Percentiles rank a stretch among this genome's conserved stretches.
Evolutionary conservation across 2,113 vertebrate species (phyloP).

Genomic region (Ptyas mucosa): DNA sequence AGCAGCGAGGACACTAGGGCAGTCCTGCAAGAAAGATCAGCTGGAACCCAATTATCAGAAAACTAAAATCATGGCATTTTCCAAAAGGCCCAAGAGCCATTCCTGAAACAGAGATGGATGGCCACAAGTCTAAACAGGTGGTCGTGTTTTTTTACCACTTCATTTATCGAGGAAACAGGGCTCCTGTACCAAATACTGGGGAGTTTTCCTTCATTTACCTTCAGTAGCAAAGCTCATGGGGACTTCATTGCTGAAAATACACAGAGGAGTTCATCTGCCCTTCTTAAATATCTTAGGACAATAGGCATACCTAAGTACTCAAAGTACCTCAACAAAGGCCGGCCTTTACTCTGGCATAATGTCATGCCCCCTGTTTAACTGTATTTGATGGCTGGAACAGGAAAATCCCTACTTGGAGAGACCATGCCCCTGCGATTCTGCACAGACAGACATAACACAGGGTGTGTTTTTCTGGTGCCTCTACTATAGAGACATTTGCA

Average conservation of each 20-base stretch:
- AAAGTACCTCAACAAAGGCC: neutral
- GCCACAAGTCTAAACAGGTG: neutral
- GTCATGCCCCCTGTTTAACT: neutral
- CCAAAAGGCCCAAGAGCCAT: neutral
- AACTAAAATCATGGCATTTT: neutral
- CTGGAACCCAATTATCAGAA: neutral
- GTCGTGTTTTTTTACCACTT: neutral
- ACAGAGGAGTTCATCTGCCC: neutral
- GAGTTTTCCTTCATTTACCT: neutral
- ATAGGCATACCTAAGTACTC: neutral
- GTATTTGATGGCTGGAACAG: neutral
- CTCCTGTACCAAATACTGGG: neutral
- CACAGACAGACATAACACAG: neutral
- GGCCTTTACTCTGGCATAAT: neutral
- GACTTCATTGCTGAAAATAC: neutral
- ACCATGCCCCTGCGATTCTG: neutral
- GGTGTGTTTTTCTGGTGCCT: neutral
- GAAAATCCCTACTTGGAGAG: neutral
- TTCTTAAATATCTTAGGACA: neutral
- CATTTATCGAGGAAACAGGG: neutral
- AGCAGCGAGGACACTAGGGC: neutral
- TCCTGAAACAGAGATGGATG: neutral
- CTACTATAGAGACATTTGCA: neutral
- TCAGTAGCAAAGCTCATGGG: neutral
- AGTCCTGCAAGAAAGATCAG: neutral